phyloP scores from a whole-genome alignment of 2,797 vertebrate species.

The Scolopax bukidnonensis region DNA sequence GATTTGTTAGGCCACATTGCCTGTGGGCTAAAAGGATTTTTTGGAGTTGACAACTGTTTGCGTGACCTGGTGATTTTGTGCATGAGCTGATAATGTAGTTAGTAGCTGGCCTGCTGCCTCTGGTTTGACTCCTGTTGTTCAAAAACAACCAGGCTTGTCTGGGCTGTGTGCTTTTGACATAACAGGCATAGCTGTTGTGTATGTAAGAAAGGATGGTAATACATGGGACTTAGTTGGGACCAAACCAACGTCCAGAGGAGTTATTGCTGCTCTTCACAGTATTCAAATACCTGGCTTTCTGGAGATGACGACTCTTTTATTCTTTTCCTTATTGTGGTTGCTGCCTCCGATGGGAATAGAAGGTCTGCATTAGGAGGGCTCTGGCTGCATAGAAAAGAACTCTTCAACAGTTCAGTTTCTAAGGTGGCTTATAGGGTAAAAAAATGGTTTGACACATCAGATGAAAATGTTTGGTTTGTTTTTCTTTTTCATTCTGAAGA shows the following conservation, averaged over 20 bases:
- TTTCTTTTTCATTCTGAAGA: not conserved
- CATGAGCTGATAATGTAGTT: not conserved
- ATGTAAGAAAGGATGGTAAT: not conserved
- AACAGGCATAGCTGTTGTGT: accelerated
- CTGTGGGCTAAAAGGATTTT: not conserved
- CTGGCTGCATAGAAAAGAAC: not conserved
- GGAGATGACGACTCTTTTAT: not conserved
- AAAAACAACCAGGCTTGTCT: not conserved
- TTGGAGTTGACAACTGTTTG: not conserved
- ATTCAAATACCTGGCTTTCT: not conserved
- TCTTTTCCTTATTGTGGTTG: not conserved
- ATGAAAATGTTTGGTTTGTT: not conserved
- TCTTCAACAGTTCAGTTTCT: not conserved
- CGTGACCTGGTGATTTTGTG: not conserved
- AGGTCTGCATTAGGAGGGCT: not conserved
- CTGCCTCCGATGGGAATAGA: not conserved
- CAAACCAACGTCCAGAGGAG: not conserved
- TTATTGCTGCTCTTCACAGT: not conserved
- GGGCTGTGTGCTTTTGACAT: not conserved
- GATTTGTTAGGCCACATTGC: not conserved
- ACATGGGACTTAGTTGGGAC: not conserved
- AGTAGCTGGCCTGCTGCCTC: not conserved
- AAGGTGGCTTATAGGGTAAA: not conserved
- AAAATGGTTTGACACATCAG: not conserved
- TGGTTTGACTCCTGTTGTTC: not conserved